Evolutionary conservation across 1,140 invertebrate genomes (phyloP).

Genomic region (Cotesia glomerata): DNA sequence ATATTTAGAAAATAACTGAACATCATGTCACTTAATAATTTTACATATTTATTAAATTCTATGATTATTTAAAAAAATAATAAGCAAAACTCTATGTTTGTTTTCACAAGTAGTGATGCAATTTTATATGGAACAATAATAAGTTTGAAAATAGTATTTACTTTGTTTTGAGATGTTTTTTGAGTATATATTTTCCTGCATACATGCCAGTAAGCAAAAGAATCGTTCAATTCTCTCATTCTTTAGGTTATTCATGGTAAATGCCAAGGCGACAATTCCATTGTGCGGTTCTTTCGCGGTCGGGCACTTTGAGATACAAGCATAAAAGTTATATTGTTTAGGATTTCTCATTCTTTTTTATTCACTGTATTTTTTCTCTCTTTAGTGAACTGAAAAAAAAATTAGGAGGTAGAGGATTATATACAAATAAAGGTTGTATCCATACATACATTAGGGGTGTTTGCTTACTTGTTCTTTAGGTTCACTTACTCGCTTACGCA

Average conservation of each 20-base stretch:
- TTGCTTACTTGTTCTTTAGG: neutral
- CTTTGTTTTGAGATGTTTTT: neutral
- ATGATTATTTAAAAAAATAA: neutral
- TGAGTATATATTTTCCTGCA: neutral
- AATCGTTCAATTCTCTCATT: slow-evolving; percentile 38
- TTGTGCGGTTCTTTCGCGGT: slow-evolving; percentile 53
- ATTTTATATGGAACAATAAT: slow-evolving; percentile 2
- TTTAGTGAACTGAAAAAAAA: neutral
- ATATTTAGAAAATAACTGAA: too few species aligned
- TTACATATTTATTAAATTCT: too few species aligned
- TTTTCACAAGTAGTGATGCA: slow-evolving; percentile 37
- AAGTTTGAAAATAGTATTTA: slow-evolving; percentile 4
- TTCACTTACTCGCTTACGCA: slow-evolving; percentile 13
- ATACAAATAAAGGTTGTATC: neutral
- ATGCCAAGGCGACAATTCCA: slow-evolving; percentile 48
- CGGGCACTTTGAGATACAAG: slow-evolving; percentile 54
- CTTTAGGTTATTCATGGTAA: slow-evolving; percentile 30
- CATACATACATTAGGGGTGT: neutral
- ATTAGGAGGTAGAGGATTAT: neutral
- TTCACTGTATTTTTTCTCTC: slow-evolving; percentile 10
- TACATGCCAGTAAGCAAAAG: slow-evolving; percentile 11
- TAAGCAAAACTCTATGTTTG: neutral
- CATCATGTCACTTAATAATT: too few species aligned
- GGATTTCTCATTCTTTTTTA: neutral
- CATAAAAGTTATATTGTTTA: slow-evolving; percentile 28